phyloP scores from a whole-genome alignment of 2,113 vertebrate species.

The Felis chaus region DNA sequence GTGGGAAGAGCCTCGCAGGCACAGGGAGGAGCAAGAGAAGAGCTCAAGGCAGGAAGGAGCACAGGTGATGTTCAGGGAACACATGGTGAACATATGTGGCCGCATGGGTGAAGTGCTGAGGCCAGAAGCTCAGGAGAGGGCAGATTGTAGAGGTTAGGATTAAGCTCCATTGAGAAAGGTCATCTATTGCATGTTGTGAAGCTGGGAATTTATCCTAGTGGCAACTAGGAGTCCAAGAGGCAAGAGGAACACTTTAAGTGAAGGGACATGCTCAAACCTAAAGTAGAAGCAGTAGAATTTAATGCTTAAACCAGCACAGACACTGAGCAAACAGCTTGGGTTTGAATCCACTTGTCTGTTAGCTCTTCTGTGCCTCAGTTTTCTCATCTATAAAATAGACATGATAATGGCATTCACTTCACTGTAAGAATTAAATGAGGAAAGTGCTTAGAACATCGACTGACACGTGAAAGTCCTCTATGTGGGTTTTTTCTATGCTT shows the following conservation, averaged over 20 bases:
- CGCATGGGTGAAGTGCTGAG: not conserved
- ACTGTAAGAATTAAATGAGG: not conserved
- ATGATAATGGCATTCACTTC: not conserved
- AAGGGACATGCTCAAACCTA: not conserved
- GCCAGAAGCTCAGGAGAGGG: not conserved
- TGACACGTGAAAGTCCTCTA: not conserved
- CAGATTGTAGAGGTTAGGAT: not conserved
- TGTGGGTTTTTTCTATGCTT: not conserved
- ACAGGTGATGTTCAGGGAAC: not conserved
- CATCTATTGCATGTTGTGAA: not conserved
- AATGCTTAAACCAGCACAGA: not conserved
- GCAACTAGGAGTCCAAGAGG: not conserved
- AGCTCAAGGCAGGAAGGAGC: not conserved
- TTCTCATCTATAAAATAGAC: not conserved
- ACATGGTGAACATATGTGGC: fast-evolving
- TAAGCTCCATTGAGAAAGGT: not conserved
- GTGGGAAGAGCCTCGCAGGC: not conserved
- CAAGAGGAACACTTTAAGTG: not conserved
- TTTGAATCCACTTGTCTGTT: not conserved
- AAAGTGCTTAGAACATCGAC: not conserved
- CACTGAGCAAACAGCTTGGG: not conserved
- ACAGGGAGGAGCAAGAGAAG: not conserved
- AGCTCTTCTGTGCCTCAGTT: not conserved
- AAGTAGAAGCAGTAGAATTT: not conserved
- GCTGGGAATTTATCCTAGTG: not conserved